Base-by-base conservation (phyloP, 2,888 invertebrate genomes). In the Plagodis dolabraria region DNA sequence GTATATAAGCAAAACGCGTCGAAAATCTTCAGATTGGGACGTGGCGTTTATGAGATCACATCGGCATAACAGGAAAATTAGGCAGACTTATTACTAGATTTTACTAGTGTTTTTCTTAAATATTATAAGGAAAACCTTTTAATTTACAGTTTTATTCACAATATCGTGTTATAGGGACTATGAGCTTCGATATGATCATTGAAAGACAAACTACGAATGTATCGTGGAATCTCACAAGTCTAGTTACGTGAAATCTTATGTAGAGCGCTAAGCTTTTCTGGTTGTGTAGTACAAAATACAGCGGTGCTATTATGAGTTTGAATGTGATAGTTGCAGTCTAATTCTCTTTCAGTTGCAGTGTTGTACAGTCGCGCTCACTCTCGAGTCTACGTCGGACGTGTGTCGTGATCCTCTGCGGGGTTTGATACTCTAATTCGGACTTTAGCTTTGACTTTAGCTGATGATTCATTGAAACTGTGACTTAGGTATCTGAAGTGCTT, bases 291-390 rank as follows among this genome's bases (percentile, higher is more conserved):
- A 22, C 34, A 33, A 47, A 53, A 53, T 45, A 42, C 45, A 53
- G 44, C 56, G 53, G 46, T 8, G 47, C 59, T 68, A 56, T 60
- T 59, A 58, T 36, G 54, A 65, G 64, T 71, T 67, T 55, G 68
- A 63, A 65, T 66, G 66, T 70, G 60, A 70, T 69, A 70, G 72
- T 73, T 75, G 68, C 75, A 76, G 69, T 68, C 71, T 74, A 76
- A 72, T 77, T 72, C 69, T 62, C 68, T 69, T 72, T 65, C 63
- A 71, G 68, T 67, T 68, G 72, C 66, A 71, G 58, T 36, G 36
- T 36, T 36, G 65, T 75, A 76, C 81, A 87, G 87, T 87, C 76
- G 76, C 81, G 83, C 71, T 80, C 74, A 77, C 77, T 76, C 79
- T 75, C 72, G 75, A 83, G 79, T 77, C 74, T 63, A 64, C 59